Percentiles rank a stretch among this genome's conserved stretches.
phyloP scores from a whole-genome alignment of 2,888 invertebrate species.

The Stenodema calcarata region DNA sequence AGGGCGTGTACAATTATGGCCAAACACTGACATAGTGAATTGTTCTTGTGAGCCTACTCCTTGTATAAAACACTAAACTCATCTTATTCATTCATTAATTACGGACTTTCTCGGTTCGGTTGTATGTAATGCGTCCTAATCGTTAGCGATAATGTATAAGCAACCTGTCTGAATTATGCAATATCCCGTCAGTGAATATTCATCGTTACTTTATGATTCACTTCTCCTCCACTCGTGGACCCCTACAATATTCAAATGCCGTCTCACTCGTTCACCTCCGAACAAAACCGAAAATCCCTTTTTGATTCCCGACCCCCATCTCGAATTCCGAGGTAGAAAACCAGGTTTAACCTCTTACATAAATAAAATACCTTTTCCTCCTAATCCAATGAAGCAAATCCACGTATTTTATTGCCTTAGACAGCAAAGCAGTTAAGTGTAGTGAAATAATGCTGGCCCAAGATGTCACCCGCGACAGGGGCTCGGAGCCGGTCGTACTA shows the following conservation, averaged over 20 bases:
- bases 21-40: too few relatives aligned
- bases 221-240: too few relatives aligned
- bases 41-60: too few relatives aligned
- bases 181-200: too few relatives aligned
- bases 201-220: too few relatives aligned
- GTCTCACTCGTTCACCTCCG: neutral
- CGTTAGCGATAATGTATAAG: too few relatives aligned
- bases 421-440: neutral
- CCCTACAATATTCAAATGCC: neutral
- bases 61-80: too few relatives aligned
- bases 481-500: neutral
- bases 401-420: neutral
- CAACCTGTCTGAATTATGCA: too few relatives aligned
- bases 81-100: too few relatives aligned
- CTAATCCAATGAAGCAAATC: neutral
- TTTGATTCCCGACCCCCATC: neutral
- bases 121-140: too few relatives aligned
- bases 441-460: conserved; percentile 22
- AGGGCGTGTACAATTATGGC: too few relatives aligned
- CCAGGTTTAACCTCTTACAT: neutral
- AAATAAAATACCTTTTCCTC: neutral
- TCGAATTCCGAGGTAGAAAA: neutral
- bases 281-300: neutral
- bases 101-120: too few relatives aligned
- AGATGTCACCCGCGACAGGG: conserved; percentile 15